Evolutionary conservation across 2,888 invertebrate genomes (phyloP).

Genomic region (Copidosoma aretas): DNA sequence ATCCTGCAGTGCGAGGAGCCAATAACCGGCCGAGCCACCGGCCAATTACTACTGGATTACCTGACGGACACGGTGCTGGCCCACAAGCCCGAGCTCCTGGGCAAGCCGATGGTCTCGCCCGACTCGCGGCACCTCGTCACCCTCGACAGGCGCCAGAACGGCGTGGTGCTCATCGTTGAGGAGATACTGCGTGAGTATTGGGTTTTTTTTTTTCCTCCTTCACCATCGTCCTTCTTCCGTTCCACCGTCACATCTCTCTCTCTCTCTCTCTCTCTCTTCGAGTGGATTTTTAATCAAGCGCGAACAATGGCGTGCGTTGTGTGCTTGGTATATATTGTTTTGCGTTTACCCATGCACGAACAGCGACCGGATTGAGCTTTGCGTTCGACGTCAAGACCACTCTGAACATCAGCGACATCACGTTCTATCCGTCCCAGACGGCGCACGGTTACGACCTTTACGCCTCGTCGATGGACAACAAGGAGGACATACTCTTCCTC

Average conservation of each 20-base stretch:
- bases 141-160: constrained; percentile 67
- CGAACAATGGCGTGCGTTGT: too few species aligned
- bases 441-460: constrained; percentile 78
- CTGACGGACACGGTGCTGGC: constrained; percentile 74
- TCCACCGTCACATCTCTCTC: too few species aligned
- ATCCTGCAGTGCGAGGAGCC: constrained; percentile 76
- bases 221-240: too few species aligned
- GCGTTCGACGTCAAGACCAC: constrained; percentile 79
- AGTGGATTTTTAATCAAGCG: neutral
- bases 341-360: constrained; percentile 41
- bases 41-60: constrained; percentile 75
- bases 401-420: constrained; percentile 74
- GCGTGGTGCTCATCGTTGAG: constrained; percentile 70
- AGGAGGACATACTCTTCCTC: constrained; percentile 75
- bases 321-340: neutral
- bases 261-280: neutral
- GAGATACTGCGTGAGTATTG: constrained; percentile 68
- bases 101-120: constrained; percentile 73
- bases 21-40: constrained; percentile 69
- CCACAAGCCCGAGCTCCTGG: constrained; percentile 70
- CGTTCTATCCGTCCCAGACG: constrained; percentile 75
- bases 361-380: constrained; percentile 72
- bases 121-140: constrained; percentile 75
- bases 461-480: constrained; percentile 75
- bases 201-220: too few species aligned